Base-by-base conservation (phyloP, 2,113 vertebrate species). In the Anas platyrhynchos region DNA sequence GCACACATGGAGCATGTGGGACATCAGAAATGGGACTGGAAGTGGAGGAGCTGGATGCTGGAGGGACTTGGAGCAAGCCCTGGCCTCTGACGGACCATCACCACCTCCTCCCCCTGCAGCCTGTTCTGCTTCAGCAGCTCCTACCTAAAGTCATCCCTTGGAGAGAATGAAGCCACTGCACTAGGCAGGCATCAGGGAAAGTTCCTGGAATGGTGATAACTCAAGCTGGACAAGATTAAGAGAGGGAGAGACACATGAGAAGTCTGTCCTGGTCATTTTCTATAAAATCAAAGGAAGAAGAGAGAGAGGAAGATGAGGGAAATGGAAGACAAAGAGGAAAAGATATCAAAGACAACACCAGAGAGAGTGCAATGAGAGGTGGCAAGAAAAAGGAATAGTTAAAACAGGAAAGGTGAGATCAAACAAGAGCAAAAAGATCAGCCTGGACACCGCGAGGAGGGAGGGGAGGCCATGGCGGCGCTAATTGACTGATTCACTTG, bases 361-460 rank as follows among this genome's bases (percentile, higher is more conserved):
- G 59, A 73, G 66, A 75, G 77, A 27, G 44, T 0, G 1, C 61
- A 79, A 79, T 55, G 79, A 88, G 84, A 84, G 58, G 69, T 25
- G 83, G 62, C 86, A 82, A 0, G 0, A 94, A 86, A 89, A 95
- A 66, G 82, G 62, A 88, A 82, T 62, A 75, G 73, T 93, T 93
- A 82, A 91, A 81, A 92, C 48, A 83, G 6, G 5, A 93, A 91
- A 94, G 69, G 34, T 7, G 10, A 81, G 89, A 96, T 97, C 75
- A 94, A 91, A 97, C 34, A 59, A 62, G 93, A 88, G 71, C 58
- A 74, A 63, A 63, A 93, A 95, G 77, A 90, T 91, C 86, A 92
- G 92, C 72, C 92, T 81, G 83, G 88, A 80, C 8, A 6, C 54
- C 86, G 68, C 67, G 41, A 72, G 61, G 65, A 68, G 52, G 73